These are phyloP conservation scores for Bos indicus DNA, from an alignment of 2,113 vertebrate species.

Conservation along the genomic window DNA sequence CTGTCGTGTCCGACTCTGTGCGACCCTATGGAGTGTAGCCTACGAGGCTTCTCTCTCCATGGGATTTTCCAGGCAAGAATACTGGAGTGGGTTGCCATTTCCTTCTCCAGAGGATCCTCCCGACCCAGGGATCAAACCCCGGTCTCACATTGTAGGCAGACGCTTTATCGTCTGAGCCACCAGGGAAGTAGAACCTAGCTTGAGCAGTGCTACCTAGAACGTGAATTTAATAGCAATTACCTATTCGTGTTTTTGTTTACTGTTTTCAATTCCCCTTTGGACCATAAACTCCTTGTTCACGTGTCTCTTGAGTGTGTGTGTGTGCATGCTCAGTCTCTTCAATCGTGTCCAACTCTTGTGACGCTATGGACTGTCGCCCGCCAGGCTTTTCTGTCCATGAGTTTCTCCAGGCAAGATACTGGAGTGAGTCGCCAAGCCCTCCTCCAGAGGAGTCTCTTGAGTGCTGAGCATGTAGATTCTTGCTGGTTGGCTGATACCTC, in stretches of 20 bases:
- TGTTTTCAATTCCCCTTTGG: background rate
- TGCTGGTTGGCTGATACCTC: background rate
- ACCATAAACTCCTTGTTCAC: background rate
- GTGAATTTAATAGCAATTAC: background rate
- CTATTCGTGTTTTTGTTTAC: background rate
- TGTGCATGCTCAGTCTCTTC: background rate
- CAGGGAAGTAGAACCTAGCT: background rate
- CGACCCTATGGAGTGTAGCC: background rate
- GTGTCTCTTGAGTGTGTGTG: background rate
- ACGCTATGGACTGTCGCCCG: background rate
- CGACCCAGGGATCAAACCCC: fast-evolving
- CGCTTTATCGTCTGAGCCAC: background rate
- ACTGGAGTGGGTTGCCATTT: background rate
- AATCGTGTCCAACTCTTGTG: background rate
- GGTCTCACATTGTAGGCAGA: background rate
- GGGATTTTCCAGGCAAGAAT: background rate
- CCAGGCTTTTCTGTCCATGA: background rate
- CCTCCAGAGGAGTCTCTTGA: background rate
- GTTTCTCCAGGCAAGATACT: background rate
- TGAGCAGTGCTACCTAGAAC: background rate
- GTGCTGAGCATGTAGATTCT: background rate
- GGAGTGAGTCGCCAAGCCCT: background rate
- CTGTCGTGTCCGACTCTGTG: background rate
- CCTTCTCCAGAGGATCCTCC: background rate
- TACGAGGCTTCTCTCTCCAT: background rate